phyloP scores from a whole-genome alignment of 2,797 vertebrate species.

The Bovichtus diacanthus region DNA sequence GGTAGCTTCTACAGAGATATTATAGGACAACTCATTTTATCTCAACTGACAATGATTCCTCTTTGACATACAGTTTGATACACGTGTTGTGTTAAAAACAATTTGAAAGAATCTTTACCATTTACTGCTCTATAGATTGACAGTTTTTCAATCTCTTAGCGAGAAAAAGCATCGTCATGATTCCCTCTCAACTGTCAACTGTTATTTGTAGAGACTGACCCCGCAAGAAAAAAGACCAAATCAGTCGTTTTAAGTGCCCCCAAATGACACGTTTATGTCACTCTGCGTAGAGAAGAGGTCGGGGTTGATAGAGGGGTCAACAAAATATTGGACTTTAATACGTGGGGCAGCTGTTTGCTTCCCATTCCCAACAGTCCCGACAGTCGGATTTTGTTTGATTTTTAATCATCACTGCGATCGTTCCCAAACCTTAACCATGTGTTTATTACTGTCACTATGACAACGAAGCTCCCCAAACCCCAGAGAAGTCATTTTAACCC shows the following conservation, averaged over 20 bases:
- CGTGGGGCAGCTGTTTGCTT: background rate
- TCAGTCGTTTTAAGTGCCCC: background rate
- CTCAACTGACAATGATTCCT: background rate
- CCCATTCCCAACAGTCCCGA: background rate
- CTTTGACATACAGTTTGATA: slow-evolving; percentile 3
- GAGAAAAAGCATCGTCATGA: background rate
- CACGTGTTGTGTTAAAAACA: background rate
- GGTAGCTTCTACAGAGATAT: slow-evolving; percentile 9
- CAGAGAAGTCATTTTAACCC: background rate
- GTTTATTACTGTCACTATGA: background rate
- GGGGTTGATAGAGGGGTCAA: background rate
- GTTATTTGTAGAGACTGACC: background rate
- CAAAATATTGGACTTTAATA: background rate
- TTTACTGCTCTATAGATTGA: too few species aligned
- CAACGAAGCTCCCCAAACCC: too few species aligned
- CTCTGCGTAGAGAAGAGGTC: background rate
- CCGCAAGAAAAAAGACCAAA: too few species aligned
- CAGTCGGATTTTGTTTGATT: background rate
- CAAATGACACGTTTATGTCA: background rate
- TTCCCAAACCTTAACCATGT: background rate
- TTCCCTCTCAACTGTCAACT: background rate
- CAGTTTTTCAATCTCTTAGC: background rate
- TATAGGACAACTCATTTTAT: background rate
- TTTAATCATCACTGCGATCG: background rate
- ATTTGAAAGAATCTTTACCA: background rate